Percentiles rank a stretch among this genome's conserved stretches.
Conservation (phyloP, 2,113 vertebrate genomes). For the Phaethornis superciliosus region DNA sequence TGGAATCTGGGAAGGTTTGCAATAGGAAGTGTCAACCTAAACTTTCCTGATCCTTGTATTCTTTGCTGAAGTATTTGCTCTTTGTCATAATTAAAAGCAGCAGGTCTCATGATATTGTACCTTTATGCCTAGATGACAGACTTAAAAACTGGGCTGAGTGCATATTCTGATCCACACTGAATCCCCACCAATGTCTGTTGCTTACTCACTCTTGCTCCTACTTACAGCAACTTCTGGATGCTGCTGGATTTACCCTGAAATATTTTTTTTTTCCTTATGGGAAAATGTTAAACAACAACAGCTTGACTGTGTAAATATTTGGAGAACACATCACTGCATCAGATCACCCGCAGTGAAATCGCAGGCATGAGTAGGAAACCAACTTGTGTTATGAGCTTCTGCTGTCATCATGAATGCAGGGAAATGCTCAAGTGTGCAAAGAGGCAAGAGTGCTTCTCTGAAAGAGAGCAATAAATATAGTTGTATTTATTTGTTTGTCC, state of each 20-base stretch:
- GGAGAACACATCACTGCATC: not conserved
- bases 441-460: not conserved
- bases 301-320: conserved; percentile 43
- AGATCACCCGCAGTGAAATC: not conserved
- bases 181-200: not conserved
- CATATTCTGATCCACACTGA: not conserved
- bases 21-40: not conserved
- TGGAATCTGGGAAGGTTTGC: not conserved
- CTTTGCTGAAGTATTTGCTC: not conserved
- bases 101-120: not conserved
- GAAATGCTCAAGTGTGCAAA: not conserved
- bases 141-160: not conserved
- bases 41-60: not conserved
- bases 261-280: not conserved
- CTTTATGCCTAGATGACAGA: not conserved
- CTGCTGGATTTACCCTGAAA: not conserved
- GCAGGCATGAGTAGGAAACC: not conserved
- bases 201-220: not conserved
- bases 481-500: not conserved
- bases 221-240: not conserved
- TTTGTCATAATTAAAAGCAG: not conserved
- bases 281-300: conserved; percentile 21
- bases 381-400: not conserved
- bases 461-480: not conserved
- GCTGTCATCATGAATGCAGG: not conserved